Evolutionary conservation across 2,797 vertebrate species (phyloP).

Genomic region (Channallabes apus): DNA sequence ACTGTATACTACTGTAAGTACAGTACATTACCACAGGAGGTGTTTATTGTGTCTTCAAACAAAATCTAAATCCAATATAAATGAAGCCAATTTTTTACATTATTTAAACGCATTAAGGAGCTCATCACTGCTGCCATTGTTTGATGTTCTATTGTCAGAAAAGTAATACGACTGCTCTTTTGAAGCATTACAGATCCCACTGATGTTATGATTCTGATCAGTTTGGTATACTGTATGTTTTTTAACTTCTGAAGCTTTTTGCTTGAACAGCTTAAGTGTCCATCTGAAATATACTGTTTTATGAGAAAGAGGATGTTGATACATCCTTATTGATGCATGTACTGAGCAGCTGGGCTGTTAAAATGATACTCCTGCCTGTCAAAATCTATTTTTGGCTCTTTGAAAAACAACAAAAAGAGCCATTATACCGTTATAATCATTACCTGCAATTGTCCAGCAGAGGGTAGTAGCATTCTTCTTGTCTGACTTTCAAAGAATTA

Average conservation of each 20-base stretch:
- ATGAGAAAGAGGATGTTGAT: background rate
- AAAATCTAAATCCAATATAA: background rate
- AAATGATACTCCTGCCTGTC: background rate
- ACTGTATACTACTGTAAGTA: background rate
- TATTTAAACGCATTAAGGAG: background rate
- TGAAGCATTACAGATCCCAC: background rate
- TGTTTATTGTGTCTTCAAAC: background rate
- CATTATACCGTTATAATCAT: background rate
- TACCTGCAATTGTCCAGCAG: conserved; percentile 15
- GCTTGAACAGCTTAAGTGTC: background rate
- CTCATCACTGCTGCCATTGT: background rate
- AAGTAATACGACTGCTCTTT: background rate
- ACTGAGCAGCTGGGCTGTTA: background rate
- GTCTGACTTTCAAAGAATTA: background rate
- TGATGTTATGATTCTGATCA: background rate
- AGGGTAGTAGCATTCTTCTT: conserved; percentile 36
- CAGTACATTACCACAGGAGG: background rate
- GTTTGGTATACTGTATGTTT: background rate
- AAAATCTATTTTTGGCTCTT: background rate
- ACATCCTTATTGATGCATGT: background rate
- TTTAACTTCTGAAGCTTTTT: background rate
- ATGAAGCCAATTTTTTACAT: background rate
- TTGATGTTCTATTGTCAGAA: background rate
- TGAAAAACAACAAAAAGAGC: background rate
- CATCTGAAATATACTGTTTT: background rate